These are phyloP conservation scores for Chelidonichthys spinosus DNA, from an alignment of 2,797 vertebrate genomes.

Conservation along the genomic window DNA sequence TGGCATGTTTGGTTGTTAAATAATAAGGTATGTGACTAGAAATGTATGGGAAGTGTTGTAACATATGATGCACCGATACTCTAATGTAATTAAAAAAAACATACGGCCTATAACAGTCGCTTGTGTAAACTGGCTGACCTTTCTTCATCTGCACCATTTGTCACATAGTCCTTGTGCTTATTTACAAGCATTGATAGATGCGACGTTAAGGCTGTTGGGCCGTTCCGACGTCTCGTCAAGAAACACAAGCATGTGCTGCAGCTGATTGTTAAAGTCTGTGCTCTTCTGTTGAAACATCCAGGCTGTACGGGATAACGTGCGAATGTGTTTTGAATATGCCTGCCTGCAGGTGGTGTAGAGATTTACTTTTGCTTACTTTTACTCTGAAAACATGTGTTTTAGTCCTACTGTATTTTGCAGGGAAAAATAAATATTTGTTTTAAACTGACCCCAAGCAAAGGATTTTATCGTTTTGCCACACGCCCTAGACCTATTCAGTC, in stretches of 20 bases:
- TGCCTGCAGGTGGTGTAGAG: neutral
- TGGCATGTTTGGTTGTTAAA: neutral
- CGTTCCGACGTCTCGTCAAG: constrained; percentile 40
- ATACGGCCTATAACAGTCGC: neutral
- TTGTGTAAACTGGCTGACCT: constrained; percentile 28
- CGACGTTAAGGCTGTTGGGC: constrained; percentile 19
- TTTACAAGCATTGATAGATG: constrained; percentile 48
- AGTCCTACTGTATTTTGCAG: neutral
- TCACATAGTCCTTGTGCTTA: constrained; percentile 49
- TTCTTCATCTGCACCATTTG: constrained; percentile 38
- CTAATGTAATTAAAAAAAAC: neutral
- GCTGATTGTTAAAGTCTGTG: neutral
- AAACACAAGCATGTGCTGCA: neutral
- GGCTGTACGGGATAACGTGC: neutral
- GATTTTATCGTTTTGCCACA: neutral
- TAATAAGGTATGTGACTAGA: neutral
- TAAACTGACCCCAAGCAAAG: neutral
- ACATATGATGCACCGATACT: neutral
- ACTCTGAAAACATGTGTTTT: neutral
- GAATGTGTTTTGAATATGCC: neutral
- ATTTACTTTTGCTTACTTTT: constrained; percentile 7
- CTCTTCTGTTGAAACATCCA: neutral
- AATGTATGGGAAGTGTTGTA: neutral
- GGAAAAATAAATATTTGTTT: neutral
- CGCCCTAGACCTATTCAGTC: no score